Conservation (phyloP, 1,140 invertebrate genomes). For the Vollenhovia emeryi region DNA sequence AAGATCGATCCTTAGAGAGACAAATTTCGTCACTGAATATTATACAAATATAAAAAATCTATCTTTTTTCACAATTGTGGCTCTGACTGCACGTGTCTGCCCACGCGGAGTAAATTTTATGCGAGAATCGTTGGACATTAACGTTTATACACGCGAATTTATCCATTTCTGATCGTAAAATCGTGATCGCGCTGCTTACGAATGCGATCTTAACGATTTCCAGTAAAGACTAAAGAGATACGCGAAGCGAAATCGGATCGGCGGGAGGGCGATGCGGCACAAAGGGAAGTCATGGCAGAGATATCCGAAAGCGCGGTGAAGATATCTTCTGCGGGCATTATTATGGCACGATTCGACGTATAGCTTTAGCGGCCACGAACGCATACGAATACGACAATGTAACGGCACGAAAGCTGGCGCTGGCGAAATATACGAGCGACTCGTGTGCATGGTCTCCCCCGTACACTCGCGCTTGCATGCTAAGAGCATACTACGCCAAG, state of each 20-base stretch:
- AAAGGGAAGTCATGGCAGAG: not conserved
- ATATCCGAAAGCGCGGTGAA: constrained; percentile 7
- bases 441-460: constrained; percentile 61
- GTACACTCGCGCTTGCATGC: constrained; percentile 62
- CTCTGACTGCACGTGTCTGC: not conserved
- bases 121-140: not conserved
- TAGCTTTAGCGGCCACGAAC: constrained; percentile 52
- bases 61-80: not conserved
- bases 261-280: not conserved
- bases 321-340: constrained; percentile 58
- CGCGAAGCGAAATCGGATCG: not conserved
- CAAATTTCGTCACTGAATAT: no score
- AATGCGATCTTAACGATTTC: not conserved
- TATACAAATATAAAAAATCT: no score
- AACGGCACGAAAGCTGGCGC: constrained; percentile 69
- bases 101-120: not conserved
- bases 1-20: no score
- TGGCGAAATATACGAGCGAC: constrained; percentile 70
- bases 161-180: not conserved
- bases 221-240: not conserved
- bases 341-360: constrained; percentile 40
- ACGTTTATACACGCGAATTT: not conserved
- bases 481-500: constrained; percentile 56
- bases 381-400: constrained; percentile 60
- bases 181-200: not conserved